Evolutionary conservation across 2,888 invertebrate genomes (phyloP).

Genomic region (Calliopum simillimum): DNA sequence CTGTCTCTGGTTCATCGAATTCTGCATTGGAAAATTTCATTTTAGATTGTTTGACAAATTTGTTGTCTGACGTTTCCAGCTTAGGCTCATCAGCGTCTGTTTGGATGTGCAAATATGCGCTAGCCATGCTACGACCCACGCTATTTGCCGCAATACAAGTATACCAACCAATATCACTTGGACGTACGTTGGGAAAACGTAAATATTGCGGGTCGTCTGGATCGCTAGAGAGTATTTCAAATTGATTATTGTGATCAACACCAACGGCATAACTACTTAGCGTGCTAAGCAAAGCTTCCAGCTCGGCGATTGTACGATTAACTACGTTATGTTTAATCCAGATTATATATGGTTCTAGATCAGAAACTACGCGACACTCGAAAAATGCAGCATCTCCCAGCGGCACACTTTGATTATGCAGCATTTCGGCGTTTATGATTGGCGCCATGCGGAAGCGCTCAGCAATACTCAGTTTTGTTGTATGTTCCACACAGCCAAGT

Average conservation of each 20-base stretch:
- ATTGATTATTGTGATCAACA: neutral
- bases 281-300: slow-evolving; percentile 32
- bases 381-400: slow-evolving; percentile 78
- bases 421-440: slow-evolving; percentile 82
- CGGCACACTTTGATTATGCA: slow-evolving; percentile 81
- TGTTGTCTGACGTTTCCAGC: slow-evolving; percentile 20
- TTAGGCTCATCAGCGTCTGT: neutral
- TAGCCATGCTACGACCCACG: slow-evolving; percentile 81
- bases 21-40: slow-evolving; percentile 19
- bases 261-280: neutral
- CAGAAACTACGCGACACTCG: slow-evolving; percentile 83
- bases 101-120: slow-evolving; percentile 82
- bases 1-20: slow-evolving; percentile 32
- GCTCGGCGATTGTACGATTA: slow-evolving; percentile 21
- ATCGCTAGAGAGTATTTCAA: slow-evolving; percentile 47
- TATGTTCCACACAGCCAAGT: slow-evolving; percentile 80
- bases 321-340: slow-evolving; percentile 70
- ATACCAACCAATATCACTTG: slow-evolving; percentile 93
- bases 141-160: slow-evolving; percentile 92
- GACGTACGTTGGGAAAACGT: slow-evolving; percentile 83
- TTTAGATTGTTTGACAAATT: slow-evolving; percentile 16
- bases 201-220: slow-evolving; percentile 76
- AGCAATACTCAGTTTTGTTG: slow-evolving; percentile 77
- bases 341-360: slow-evolving; percentile 83
- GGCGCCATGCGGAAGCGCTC: slow-evolving; percentile 84